Evolutionary conservation across 2,888 invertebrate genomes (phyloP).

Genomic region (Cosmia trapezina): DNA sequence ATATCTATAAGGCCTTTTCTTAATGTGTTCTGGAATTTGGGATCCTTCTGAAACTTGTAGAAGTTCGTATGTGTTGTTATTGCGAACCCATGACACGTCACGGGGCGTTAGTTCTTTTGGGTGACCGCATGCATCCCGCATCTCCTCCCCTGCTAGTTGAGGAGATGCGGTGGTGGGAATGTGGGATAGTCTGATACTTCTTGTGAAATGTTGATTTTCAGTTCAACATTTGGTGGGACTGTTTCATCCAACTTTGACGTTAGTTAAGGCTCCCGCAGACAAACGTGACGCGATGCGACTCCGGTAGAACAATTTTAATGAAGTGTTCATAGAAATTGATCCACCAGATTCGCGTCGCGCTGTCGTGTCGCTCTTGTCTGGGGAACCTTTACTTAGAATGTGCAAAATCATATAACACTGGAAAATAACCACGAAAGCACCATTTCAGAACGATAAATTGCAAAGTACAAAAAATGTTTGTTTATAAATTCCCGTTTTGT

Average conservation of each 20-base stretch:
- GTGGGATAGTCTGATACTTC: background rate
- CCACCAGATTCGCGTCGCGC: too few species aligned
- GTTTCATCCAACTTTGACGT: background rate
- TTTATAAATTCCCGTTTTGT: conserved; percentile 71
- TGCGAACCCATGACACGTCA: conserved; percentile 14
- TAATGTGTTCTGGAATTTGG: conserved; percentile 11
- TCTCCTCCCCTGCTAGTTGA: conserved; percentile 2
- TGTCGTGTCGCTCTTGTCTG: too few species aligned
- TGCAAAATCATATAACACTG: background rate
- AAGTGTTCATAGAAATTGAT: too few species aligned
- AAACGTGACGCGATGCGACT: too few species aligned
- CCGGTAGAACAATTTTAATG: too few species aligned
- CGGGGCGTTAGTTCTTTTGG: conserved; percentile 17
- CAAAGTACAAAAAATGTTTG: conserved; percentile 46
- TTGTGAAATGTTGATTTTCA: conserved; percentile 1
- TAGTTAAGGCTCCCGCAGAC: too few species aligned
- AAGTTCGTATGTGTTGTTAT: conserved; percentile 12
- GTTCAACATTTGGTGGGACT: background rate
- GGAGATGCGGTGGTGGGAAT: background rate
- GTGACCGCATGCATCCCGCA: too few species aligned
- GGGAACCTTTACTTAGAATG: background rate
- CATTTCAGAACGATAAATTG: conserved; percentile 34
- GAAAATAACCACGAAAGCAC: conserved; percentile 9
- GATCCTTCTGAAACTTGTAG: background rate
- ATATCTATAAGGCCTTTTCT: background rate